Base-by-base conservation (phyloP, 2,797 vertebrate genomes). In the Sarcophilus harrisii region DNA sequence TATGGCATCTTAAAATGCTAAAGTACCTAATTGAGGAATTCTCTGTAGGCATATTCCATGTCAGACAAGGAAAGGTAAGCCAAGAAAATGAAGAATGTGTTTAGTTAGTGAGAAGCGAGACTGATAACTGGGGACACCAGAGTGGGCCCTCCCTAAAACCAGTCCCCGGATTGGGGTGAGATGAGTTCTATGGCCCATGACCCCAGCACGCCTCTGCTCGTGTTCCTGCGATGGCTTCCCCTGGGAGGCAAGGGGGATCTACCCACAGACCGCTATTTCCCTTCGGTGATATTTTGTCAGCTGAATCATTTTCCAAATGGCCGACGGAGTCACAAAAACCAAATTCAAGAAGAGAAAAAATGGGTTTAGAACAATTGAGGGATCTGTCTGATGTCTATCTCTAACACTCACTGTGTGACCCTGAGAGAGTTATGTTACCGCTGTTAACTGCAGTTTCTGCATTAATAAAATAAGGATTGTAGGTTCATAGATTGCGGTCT, bases 41-140 rank as follows among this genome's bases (percentile, higher is more conserved):
- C 21, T 13, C 21, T 87, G 16, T n/a, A 54, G 62, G 29, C 18
- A 45, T 30, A 93, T 92, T 49, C 54, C 12, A 57, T 93, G 58
- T 95, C 94, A 96, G 97, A 66, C 87, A 62, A 95, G 57, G 30
- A 95, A 93, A 97, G 91, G 66, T 89, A 38, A 96, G 87, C 13
- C 81, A 52, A 93, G 58, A 87, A 59, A 87, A 29, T 90, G 58
- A 92, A 93, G 91, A 94, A 96, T 81, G 58, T 94, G n/a, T 94
- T 92, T 93, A 94, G 93, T 91, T 94, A 89, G n/a, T 91, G 96
- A 54, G n/a, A 95, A 96, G 89, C 90, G 95, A 66, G 60, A 30
- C 45, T 94, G 52, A 90, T 89, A 96, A 96, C 90, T 62, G 0
- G 49, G 95, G 96, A 90, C 32, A 90, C 60, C 18, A 27, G 92